Percentiles rank a stretch among this genome's conserved stretches.
These are phyloP conservation scores for Eupithecia pulchellata DNA, from an alignment of 2,888 invertebrate species.

Conservation along the genomic window DNA sequence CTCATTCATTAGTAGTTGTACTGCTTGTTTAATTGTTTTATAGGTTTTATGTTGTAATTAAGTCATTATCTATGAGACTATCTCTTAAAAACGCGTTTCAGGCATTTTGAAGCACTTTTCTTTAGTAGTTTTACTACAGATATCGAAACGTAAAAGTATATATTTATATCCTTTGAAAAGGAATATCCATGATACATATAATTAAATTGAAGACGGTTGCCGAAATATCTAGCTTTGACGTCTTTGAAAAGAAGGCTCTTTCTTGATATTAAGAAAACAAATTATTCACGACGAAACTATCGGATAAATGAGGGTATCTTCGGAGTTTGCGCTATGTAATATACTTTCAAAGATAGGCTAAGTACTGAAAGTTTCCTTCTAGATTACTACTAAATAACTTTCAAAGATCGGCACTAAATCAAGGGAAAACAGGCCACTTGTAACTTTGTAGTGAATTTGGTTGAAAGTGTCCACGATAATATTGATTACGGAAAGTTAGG, in stretches of 20 bases:
- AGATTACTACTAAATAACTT: background rate
- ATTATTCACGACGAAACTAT: background rate
- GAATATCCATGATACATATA: background rate
- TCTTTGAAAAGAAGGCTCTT: background rate
- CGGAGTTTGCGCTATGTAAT: background rate
- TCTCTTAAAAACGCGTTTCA: too few species aligned
- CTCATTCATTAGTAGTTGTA: too few species aligned
- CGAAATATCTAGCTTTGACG: background rate
- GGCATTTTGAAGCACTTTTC: too few species aligned
- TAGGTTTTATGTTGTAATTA: too few species aligned
- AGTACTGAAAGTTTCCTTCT: background rate
- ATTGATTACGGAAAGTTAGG: background rate
- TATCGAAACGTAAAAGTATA: too few species aligned
- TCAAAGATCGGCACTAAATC: background rate
- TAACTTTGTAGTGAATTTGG: background rate
- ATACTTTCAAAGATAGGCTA: background rate
- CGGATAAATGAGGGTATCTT: background rate
- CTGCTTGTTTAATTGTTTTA: too few species aligned
- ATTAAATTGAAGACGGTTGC: background rate
- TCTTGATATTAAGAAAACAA: background rate
- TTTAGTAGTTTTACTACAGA: too few species aligned
- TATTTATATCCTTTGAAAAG: background rate
- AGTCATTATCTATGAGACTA: too few species aligned
- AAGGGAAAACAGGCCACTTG: background rate
- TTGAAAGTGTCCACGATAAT: background rate